Evolutionary conservation across 2,888 invertebrate species (phyloP).

Genomic region (Acanthosepion lycidas): DNA sequence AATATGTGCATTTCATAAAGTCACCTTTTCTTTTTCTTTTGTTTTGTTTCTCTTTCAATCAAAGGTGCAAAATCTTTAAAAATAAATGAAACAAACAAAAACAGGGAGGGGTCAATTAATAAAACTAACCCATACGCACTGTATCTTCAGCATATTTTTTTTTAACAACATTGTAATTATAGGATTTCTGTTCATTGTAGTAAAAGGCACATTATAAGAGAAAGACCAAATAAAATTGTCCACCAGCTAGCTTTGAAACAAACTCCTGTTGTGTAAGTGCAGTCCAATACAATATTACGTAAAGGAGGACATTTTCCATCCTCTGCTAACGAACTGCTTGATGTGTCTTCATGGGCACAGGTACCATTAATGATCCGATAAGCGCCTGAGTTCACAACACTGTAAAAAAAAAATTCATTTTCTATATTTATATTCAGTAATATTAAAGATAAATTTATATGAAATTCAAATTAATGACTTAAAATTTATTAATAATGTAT

Average conservation of each 20-base stretch:
- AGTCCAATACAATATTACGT: constrained; percentile 65
- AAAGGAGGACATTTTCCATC: constrained; percentile 72
- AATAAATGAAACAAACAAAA: not conserved
- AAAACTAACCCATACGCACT: not conserved
- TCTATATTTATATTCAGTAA: too few species aligned
- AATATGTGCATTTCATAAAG: not conserved
- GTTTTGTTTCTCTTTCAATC: not conserved
- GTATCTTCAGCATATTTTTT: not conserved
- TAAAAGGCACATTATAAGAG: constrained; percentile 38
- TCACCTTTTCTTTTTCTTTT: too few species aligned
- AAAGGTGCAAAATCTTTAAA: not conserved
- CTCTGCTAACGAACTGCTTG: constrained; percentile 67
- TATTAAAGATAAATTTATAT: too few species aligned
- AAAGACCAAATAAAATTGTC: constrained; percentile 44
- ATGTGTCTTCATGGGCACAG: constrained; percentile 73
- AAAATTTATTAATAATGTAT: too few species aligned
- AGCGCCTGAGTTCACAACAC: constrained; percentile 75
- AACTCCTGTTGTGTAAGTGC: constrained; percentile 59
- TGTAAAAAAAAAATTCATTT: constrained; percentile 57
- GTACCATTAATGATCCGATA: constrained; percentile 76
- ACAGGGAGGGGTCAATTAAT: not conserved
- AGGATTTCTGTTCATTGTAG: constrained; percentile 36
- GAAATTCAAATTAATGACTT: too few species aligned
- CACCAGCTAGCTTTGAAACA: constrained; percentile 41
- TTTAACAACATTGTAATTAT: not conserved